phyloP scores from a whole-genome alignment of 2,113 vertebrate species.

The Oceanodroma tethys region DNA sequence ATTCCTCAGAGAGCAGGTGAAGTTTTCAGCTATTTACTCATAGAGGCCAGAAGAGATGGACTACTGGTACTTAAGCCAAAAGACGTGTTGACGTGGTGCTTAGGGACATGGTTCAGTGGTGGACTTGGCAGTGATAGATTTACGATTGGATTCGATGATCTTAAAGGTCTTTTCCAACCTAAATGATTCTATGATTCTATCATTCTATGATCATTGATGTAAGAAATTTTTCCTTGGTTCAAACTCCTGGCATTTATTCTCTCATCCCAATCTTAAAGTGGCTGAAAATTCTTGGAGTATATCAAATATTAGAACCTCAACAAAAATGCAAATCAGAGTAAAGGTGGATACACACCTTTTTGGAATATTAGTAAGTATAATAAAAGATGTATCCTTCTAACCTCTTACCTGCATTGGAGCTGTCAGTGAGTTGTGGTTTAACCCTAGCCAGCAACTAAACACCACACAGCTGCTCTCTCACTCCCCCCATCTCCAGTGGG shows the following conservation, averaged over 20 bases:
- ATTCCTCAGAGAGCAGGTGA: not conserved
- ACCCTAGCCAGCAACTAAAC: too few species aligned
- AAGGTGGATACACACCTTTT: not conserved
- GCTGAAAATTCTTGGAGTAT: not conserved
- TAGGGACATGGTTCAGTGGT: not conserved
- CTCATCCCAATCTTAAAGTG: not conserved
- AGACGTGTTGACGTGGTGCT: not conserved
- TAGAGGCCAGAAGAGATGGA: not conserved
- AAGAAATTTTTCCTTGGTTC: constrained; percentile 6
- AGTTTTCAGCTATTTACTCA: not conserved
- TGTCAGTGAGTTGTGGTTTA: not conserved
- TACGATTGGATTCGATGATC: not conserved
- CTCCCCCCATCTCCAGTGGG: too few species aligned
- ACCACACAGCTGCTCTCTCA: too few species aligned
- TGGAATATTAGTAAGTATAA: constrained; percentile 4
- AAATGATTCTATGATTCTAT: not conserved
- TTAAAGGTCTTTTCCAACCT: not conserved
- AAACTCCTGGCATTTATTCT: not conserved
- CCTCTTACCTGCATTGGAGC: not conserved
- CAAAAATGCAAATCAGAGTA: not conserved
- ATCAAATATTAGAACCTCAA: not conserved
- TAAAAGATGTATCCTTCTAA: not conserved
- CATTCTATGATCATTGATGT: not conserved
- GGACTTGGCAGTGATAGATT: not conserved
- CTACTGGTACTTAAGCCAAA: not conserved